Evolutionary conservation across 2,888 invertebrate genomes (phyloP).

Genomic region (Empis livida): DNA sequence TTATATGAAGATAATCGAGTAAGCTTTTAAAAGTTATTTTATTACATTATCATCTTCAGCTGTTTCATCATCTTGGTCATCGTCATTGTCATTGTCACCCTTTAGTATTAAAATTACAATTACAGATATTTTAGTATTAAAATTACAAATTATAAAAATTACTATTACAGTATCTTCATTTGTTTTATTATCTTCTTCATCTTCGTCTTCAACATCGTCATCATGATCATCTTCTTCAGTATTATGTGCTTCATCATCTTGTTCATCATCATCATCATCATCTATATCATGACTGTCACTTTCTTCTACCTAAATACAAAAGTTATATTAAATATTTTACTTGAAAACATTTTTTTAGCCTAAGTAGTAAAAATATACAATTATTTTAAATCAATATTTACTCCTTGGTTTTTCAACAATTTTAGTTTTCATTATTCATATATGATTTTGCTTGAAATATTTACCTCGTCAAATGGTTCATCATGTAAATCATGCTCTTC

Average conservation of each 20-base stretch:
- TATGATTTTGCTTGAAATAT: no score
- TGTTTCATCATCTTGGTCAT: slow-evolving; percentile 26
- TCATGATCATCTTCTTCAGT: slow-evolving; percentile 18
- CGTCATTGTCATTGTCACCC: slow-evolving; percentile 36
- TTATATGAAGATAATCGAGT: no score
- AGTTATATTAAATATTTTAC: slow-evolving; percentile 13
- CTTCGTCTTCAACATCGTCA: slow-evolving; percentile 19
- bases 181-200: slow-evolving; percentile 19
- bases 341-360: no score
- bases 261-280: slow-evolving; percentile 21
- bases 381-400: no score
- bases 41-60: slow-evolving; percentile 22
- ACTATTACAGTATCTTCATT: slow-evolving; percentile 18
- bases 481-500: slow-evolving; percentile 29
- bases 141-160: slow-evolving; percentile 23
- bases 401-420: no score
- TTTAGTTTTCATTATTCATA: no score
- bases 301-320: slow-evolving; percentile 13
- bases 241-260: slow-evolving; percentile 25
- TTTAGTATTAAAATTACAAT: slow-evolving; percentile 18
- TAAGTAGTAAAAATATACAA: no score
- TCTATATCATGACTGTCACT: slow-evolving; percentile 18
- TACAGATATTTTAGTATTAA: slow-evolving; percentile 28
- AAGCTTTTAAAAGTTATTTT: slow-evolving; percentile 6
- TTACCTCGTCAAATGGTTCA: slow-evolving; percentile 23